Conservation (phyloP, 2,797 vertebrate genomes). For the Mareca strepera region DNA sequence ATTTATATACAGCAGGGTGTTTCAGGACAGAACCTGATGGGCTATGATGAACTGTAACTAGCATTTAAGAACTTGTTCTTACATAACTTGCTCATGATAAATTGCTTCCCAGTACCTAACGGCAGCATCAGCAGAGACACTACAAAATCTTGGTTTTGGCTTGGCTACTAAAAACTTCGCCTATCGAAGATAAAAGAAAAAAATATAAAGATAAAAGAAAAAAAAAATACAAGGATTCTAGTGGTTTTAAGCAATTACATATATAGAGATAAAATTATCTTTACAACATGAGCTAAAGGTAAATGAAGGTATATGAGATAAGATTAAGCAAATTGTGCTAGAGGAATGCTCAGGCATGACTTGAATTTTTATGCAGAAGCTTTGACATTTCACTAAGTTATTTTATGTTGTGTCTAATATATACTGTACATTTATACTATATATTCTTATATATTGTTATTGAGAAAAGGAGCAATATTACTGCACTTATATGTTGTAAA, state of each 20-base stretch:
- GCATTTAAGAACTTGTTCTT: constrained; percentile 16
- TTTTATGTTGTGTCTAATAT: constrained; percentile 29
- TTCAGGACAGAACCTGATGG: background rate
- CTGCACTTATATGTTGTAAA: constrained; percentile 51
- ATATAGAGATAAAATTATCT: background rate
- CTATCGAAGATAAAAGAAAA: background rate
- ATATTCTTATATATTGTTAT: constrained; percentile 51
- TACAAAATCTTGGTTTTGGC: background rate
- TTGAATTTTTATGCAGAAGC: constrained; percentile 48
- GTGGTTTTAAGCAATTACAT: background rate
- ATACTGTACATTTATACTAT: constrained; percentile 55
- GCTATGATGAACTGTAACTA: background rate
- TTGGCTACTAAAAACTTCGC: background rate
- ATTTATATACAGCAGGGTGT: background rate
- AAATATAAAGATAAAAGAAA: background rate
- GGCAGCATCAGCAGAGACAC: background rate
- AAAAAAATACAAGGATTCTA: background rate
- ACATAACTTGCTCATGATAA: background rate
- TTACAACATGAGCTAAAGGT: background rate
- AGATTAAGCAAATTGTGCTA: background rate
- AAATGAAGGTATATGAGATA: constrained; percentile 9
- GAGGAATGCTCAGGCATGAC: constrained; percentile 2
- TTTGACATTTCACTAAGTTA: constrained; percentile 32
- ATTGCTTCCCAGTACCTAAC: constrained; percentile 8
- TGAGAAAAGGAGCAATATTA: constrained; percentile 20